Evolutionary conservation across 2,888 invertebrate species (phyloP), one percentile per base, ranked within the genome.

Genomic region (Stratiomys singularior): DNA sequence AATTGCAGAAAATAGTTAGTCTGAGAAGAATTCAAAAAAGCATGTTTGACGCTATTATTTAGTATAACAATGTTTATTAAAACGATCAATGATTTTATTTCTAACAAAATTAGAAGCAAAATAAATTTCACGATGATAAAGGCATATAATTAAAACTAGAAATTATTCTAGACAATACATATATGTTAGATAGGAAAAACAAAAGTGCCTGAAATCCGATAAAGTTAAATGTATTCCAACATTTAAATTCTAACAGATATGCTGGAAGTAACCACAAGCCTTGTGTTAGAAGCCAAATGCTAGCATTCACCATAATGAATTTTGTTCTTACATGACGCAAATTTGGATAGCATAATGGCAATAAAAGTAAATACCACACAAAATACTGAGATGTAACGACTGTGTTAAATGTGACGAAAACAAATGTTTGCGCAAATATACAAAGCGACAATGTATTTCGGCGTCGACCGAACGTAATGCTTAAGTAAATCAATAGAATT

Each of bases 311-410:
- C 9, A 91, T 82, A 0, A 90, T 77, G 0, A 90, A 89, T 77
- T 87, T 86, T 11, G 85, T 85, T 7, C 88, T 83, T 1, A 89
- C 87, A 78, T 93, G 87, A 80, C 89, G 89, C 30, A 96, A 89
- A 83, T 91, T 91, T 81, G 94, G 93, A 0, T 93, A 87, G 78
- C 94, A 92, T 25, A 97, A 83, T 0, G 99, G 99, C 21, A 99
- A 86, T 7, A 99, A 86, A 1, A 96, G 94, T 78, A 99, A 87
- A 84, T 97, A 97, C 99, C 99, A 99, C 69, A 99, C 90, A 82
- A 98, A 98, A 85, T 98, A 98, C 84, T 98, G 99, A 4, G 98
- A 97, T 0, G 99, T 99, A 84, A 97, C 91, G 0, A 99, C 99
- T 82, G 96, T 94, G 88, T 99, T 99, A 83, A 94, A 97, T 1